A percentile compares a stretch with the other conserved stretches of the same genome.
phyloP scores from a whole-genome alignment of 1,140 invertebrate genomes.

The Brachystomella parvula region DNA sequence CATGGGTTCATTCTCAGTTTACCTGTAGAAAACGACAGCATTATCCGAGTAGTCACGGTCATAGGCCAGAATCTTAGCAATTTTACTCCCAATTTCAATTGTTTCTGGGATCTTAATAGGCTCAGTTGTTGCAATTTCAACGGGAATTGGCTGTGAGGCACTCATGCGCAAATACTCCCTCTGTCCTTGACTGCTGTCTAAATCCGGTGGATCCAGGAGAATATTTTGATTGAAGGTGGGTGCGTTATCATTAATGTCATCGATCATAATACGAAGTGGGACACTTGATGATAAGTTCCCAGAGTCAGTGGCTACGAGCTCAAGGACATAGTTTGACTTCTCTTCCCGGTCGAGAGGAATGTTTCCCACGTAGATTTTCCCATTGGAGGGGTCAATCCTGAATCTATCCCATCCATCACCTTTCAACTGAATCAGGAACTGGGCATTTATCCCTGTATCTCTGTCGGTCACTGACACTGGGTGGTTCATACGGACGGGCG shows the following conservation, averaged over 20 bases:
- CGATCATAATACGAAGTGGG: slow-evolving; percentile 24
- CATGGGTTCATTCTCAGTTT: too few species aligned
- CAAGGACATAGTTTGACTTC: slow-evolving; percentile 58
- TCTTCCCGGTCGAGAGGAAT: slow-evolving; percentile 61
- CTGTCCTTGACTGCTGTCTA: slow-evolving; percentile 29
- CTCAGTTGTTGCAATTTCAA: slow-evolving; percentile 41
- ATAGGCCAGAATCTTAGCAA: slow-evolving; percentile 45
- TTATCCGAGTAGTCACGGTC: slow-evolving; percentile 53
- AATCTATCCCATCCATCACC: slow-evolving; percentile 70
- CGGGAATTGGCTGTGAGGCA: slow-evolving; percentile 35
- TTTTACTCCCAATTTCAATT: slow-evolving; percentile 44
- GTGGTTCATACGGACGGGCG: slow-evolving; percentile 59
- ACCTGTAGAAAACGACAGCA: slow-evolving; percentile 61
- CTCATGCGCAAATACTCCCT: slow-evolving; percentile 31
- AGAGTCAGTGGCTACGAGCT: slow-evolving; percentile 62
- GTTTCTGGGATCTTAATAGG: slow-evolving; percentile 44
- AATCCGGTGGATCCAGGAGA: slow-evolving; percentile 33
- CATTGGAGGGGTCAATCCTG: slow-evolving; percentile 58
- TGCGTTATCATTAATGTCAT: slow-evolving; percentile 24
- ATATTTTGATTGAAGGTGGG: slow-evolving; percentile 28
- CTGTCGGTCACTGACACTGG: slow-evolving; percentile 62
- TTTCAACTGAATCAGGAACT: slow-evolving; percentile 60
- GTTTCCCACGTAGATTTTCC: slow-evolving; percentile 54
- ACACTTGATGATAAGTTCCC: slow-evolving; percentile 52
- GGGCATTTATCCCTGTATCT: slow-evolving; percentile 68